Conservation (phyloP, 2,888 invertebrate genomes). For the Zygothrica quintamaculata region DNA sequence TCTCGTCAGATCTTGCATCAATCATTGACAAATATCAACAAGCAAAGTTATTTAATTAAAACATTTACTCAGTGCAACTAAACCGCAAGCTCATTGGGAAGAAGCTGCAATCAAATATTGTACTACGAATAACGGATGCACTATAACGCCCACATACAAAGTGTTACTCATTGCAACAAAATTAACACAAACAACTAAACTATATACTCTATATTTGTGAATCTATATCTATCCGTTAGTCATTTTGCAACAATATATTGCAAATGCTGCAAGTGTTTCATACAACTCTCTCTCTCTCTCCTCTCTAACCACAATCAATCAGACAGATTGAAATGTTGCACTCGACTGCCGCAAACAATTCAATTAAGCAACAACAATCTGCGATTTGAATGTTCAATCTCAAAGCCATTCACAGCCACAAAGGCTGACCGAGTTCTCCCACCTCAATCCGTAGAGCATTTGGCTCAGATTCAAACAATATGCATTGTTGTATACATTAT, state of each 20-base stretch:
- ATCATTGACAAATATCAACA: conserved; percentile 38
- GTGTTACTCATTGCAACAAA: conserved; percentile 25
- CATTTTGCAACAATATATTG: background rate
- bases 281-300: conserved; percentile 11
- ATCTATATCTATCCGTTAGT: background rate
- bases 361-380: conserved; percentile 62
- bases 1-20: conserved; percentile 41
- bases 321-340: conserved; percentile 57
- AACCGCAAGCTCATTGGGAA: conserved; percentile 23
- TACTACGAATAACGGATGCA: no score
- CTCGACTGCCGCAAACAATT: conserved; percentile 57
- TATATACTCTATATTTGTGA: conserved; percentile 19
- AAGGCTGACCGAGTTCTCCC: conserved; percentile 37
- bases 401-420: conserved; percentile 58
- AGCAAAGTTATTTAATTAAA: conserved; percentile 43
- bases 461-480: conserved; percentile 31
- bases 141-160: conserved; percentile 17
- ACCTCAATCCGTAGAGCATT: conserved; percentile 30
- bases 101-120: no score
- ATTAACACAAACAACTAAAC: conserved; percentile 31
- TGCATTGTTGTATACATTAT: conserved; percentile 23
- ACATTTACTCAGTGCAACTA: conserved; percentile 28
- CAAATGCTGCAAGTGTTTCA: conserved; percentile 22
- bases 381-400: conserved; percentile 60
- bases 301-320: conserved; percentile 57